Base-by-base conservation (phyloP, 2,797 vertebrate genomes). In the Coregonus sp. region DNA sequence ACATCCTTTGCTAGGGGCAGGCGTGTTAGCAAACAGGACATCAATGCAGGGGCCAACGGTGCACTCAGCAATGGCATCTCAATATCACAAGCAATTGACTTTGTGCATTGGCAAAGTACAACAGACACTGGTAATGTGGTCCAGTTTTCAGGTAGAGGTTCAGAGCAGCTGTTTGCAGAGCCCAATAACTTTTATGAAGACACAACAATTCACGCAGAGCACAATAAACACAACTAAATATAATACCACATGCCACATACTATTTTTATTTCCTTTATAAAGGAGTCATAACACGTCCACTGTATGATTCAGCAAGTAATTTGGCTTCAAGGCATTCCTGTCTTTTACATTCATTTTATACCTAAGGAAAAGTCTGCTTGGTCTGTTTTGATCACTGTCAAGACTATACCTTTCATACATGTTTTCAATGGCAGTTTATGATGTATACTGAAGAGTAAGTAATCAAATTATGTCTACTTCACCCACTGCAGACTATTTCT, bases 11-110 rank as follows among this genome's bases (percentile, higher is more conserved):
- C 79, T 75, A 20, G 78, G 79, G 73, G 40, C 69, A 74, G 70
- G 40, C 54, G 65, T 77, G 81, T 80, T 68, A 78, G 81, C 75
- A 84, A 86, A 80, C 71, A 74, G 76, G 74, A 84, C 78, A 75
- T 80, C 78, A 78, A 70, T 72, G 73, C 18, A 40, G 54, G 72
- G 1, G 73, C 74, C 18, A 73, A 74, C 63, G 20, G 80, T 74
- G 35, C 76, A 14, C 59, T 59, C 25, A 82, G 68, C 79, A 71
- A 69, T 61, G 75, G 67, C 70, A 40, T 75, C 75, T 69, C 75
- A 47, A 51, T 54, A 71, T 75, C 37, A 75, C 50, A 73, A 72
- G 37, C 20, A 52, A 68, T 50, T 51, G 1, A 78, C 75, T 33
- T 70, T 11, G 61, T 68, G 15, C 29, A 20, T 56, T 20, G 61